Base-by-base conservation (phyloP, 2,888 invertebrate species). In the Hypomecis punctinalis region DNA sequence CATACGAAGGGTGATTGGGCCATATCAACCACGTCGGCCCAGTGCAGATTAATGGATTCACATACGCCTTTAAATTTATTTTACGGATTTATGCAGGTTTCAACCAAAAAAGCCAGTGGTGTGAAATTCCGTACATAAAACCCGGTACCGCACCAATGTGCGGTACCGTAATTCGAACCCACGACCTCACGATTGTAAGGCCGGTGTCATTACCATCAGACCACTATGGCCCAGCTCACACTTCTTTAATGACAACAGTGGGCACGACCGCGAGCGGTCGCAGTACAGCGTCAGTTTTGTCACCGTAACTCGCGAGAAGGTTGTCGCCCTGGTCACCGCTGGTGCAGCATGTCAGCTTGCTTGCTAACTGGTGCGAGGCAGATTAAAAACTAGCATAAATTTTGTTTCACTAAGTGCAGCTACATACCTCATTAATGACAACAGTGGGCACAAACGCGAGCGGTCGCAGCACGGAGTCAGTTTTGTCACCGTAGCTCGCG, bases 381-480 rank as follows among this genome's bases (percentile, higher is more conserved):
- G 23, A 23, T 23, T 23, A 3, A 23, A 23, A 3, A 23, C 1
- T 23, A 2, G 23, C 1, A 23, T 23, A 23, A 23, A 23, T 23
- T 1, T 23, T 23, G 1, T 23, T 23, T 3, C 5, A 42, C 7
- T 9, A 43, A n/a, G n/a, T 49, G 23, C 35, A 9, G 8, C 47
- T 9, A 43, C 33, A 23, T 8, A 52, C 35, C 53, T 33, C 33
- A 70, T 95, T 94, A 75, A 96, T 94, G 9, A 95, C 93, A 11
- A 96, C 84, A 5, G 95, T 95, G 7, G 96, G 96, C 23, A 96
- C 96, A 67, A 94, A 94, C 36, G 83, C 77, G 9, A 96, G 86
- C 0, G 94, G 94, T 0, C 94, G 89, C 76, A 92, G 88, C 5
- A 96, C 89, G 0, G 77, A 74, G 63, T 90, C 85, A 0, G 95